These are phyloP conservation scores for Phymastichus coffea DNA, from an alignment of 1,140 invertebrate genomes.

Conservation along the genomic window DNA sequence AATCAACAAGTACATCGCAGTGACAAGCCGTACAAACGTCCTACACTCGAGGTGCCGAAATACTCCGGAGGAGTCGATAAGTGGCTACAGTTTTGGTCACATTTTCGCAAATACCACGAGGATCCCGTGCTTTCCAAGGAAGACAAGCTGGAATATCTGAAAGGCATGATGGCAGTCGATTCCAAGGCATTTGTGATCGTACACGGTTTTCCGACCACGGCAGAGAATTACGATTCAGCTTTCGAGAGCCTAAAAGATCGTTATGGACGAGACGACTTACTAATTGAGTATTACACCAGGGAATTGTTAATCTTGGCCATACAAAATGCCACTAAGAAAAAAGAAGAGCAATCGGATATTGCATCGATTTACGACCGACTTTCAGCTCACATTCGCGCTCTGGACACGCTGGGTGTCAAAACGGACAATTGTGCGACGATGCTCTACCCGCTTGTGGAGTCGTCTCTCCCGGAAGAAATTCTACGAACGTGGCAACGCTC, in stretches of 20 bases:
- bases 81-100: slow-evolving; percentile 46
- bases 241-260: slow-evolving; percentile 20
- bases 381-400: slow-evolving; percentile 35
- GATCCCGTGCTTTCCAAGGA: slow-evolving; percentile 32
- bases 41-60: slow-evolving; percentile 39
- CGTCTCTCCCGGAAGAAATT: slow-evolving; percentile 41
- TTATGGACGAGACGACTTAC: slow-evolving; percentile 32
- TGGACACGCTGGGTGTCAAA: slow-evolving; percentile 39
- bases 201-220: slow-evolving; percentile 25
- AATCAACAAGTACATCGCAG: too few relatives aligned
- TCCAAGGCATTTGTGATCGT: slow-evolving; percentile 30
- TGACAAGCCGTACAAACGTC: background rate
- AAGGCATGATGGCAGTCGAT: slow-evolving; percentile 18
- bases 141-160: slow-evolving; percentile 41
- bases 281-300: slow-evolving; percentile 36
- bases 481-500: slow-evolving; percentile 35
- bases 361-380: slow-evolving; percentile 38
- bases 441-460: slow-evolving; percentile 43
- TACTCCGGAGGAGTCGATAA: slow-evolving; percentile 40
- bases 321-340: slow-evolving; percentile 23
- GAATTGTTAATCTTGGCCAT: slow-evolving; percentile 35
- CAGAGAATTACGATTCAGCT: slow-evolving; percentile 10
- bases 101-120: slow-evolving; percentile 44
- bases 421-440: slow-evolving; percentile 39
- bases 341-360: slow-evolving; percentile 16